Evolutionary conservation across 2,888 invertebrate genomes (phyloP), one percentile per base, ranked within the genome.

Genomic region (Proisotoma minuta): DNA sequence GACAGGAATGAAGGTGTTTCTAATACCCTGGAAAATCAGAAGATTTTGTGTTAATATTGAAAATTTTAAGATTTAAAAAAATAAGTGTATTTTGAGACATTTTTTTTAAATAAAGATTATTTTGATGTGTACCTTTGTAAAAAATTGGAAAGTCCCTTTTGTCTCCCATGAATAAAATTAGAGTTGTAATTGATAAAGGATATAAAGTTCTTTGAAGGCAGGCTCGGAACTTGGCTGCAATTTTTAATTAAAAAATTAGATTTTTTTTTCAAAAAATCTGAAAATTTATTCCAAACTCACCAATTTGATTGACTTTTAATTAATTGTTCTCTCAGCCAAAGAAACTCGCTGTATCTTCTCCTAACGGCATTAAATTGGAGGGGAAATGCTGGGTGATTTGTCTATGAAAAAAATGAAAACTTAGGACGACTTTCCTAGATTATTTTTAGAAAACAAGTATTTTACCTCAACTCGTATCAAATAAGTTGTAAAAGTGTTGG

Each of bases 391-490:
- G 65, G 70, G 57, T 70, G 68, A 43, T 71, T 69, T 3, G 70
- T 71, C 73, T 73, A 48, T 27, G 56, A 63, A 54, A 15, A 40
- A 26, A 2, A 60, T 47, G 34, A 28, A 52, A 56, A 39, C 29
- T 24, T 28, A 24, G 24, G n/a, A 23, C 23, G 23, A 20, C 22
- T 50, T 39, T 47, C 40, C 50, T 51, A 56, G 59, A 59, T 43
- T 60, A 51, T 59, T 47, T 59, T 23, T 5, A 34, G 51, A 10
- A 52, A 39, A 49, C 5, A 34, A 43, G 51, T 56, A 58, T 58
- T 53, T 59, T 66, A 73, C 73, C 70, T 73, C 69, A 64, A 71
- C 62, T 29, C 68, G 60, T 59, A 73, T 67, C 48, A 69, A 64
- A 57, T 71, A 73, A 22, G 71, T 63, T 2, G 73, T 73, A 48